Evolutionary conservation across 2,888 invertebrate genomes (phyloP).

Genomic region (Epinotia brunnichana): DNA sequence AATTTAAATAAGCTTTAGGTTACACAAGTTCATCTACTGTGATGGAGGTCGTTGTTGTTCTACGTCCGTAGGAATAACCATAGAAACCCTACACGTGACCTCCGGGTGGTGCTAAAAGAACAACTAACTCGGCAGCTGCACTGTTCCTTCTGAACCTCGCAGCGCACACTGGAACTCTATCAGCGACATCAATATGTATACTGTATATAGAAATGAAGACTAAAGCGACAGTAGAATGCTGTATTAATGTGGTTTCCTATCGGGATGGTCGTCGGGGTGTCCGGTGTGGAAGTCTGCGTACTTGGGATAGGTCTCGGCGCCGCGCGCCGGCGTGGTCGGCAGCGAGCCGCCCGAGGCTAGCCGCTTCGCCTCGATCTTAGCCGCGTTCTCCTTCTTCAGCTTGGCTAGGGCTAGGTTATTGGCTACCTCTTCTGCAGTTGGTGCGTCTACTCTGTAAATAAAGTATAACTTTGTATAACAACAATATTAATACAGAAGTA

Average conservation of each 20-base stretch:
- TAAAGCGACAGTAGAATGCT: neutral
- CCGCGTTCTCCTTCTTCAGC: constrained; percentile 90
- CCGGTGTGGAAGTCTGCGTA: constrained; percentile 86
- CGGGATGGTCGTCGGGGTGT: constrained; percentile 57
- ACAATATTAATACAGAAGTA: too few relatives aligned
- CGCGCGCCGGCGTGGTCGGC: constrained; percentile 61
- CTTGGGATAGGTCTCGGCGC: constrained; percentile 77
- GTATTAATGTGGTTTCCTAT: neutral
- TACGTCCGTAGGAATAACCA: too few relatives aligned
- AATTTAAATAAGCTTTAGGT: neutral
- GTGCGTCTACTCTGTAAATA: constrained; percentile 83
- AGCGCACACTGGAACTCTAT: too few relatives aligned
- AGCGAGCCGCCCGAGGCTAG: constrained; percentile 75
- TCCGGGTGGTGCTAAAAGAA: too few relatives aligned
- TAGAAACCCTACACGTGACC: too few relatives aligned
- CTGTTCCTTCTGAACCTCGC: too few relatives aligned
- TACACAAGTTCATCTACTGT: too few relatives aligned
- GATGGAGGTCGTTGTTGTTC: too few relatives aligned
- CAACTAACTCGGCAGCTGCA: too few relatives aligned
- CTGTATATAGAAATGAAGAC: neutral
- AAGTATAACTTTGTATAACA: neutral
- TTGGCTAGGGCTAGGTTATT: constrained; percentile 88
- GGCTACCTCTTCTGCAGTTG: constrained; percentile 88
- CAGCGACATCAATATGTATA: too few relatives aligned
- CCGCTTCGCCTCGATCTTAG: constrained; percentile 85